Evolutionary conservation across 1,140 invertebrate species (phyloP).

Genomic region (Zaprionus ornatus): DNA sequence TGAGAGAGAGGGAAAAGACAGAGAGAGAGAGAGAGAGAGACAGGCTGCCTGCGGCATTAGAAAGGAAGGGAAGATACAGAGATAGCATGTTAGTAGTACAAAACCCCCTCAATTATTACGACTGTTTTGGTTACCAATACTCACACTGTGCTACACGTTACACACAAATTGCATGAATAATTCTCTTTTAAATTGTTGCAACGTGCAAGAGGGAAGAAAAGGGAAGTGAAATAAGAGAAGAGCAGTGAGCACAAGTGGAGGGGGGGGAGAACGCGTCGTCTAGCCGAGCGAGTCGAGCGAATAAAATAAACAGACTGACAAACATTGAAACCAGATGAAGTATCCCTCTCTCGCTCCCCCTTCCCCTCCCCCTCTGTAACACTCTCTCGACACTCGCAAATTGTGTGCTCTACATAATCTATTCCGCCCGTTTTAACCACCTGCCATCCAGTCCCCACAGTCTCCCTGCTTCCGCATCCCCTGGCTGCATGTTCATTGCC

Average conservation of each 20-base stretch:
- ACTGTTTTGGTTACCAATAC: conserved; percentile 35
- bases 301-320: conserved; percentile 68
- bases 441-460: too few species aligned
- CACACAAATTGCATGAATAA: conserved; percentile 82
- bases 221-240: not conserved
- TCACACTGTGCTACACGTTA: not conserved
- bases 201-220: not conserved
- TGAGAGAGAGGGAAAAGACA: not conserved
- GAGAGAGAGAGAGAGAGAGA: not conserved
- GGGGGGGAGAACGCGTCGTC: conserved; percentile 11
- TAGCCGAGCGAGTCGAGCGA: conserved; percentile 39
- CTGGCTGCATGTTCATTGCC: conserved; percentile 37
- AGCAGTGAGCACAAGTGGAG: not conserved
- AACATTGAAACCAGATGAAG: conserved; percentile 40
- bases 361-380: not conserved
- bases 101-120: conserved; percentile 45
- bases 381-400: conserved; percentile 64
- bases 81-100: not conserved
- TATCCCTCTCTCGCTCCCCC: not conserved
- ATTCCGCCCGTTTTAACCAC: conserved; percentile 13
- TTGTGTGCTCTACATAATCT: conserved; percentile 67
- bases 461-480: not conserved
- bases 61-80: not conserved
- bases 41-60: conserved; percentile 32
- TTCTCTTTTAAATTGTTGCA: conserved; percentile 79